These are phyloP conservation scores for Trichomycterus rosablanca DNA, from an alignment of 2,113 vertebrate genomes.

Conservation along the genomic window DNA sequence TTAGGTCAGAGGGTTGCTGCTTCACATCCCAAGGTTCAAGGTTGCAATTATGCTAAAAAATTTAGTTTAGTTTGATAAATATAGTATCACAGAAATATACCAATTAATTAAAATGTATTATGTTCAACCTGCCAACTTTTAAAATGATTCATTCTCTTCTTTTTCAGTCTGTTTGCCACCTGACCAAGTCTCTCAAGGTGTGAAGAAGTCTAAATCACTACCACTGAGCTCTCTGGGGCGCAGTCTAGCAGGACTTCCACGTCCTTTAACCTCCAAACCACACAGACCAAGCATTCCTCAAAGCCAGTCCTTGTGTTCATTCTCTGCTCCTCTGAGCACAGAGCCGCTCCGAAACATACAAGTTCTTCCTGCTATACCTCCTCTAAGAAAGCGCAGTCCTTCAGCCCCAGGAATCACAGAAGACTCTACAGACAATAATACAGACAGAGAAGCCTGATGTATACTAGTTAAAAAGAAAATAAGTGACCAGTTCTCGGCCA, in stretches of 20 bases:
- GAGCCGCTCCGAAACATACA: slow-evolving; percentile 64
- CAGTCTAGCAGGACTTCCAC: slow-evolving; percentile 48
- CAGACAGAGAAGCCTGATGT: slow-evolving; percentile 38
- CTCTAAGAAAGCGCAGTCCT: slow-evolving; percentile 61
- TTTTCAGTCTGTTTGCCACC: slow-evolving; percentile 56
- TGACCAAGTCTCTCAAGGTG: slow-evolving; percentile 55
- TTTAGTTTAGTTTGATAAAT: too few species aligned
- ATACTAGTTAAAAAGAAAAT: not conserved
- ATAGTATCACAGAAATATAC: too few species aligned
- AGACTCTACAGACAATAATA: slow-evolving; percentile 28
- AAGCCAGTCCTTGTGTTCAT: slow-evolving; percentile 54
- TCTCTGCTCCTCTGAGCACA: slow-evolving; percentile 62
- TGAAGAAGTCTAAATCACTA: slow-evolving; percentile 64
- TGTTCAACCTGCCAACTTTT: too few species aligned
- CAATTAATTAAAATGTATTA: too few species aligned
- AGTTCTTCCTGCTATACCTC: slow-evolving; percentile 77
- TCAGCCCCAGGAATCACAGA: slow-evolving; percentile 34
- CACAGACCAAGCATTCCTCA: slow-evolving; percentile 51
- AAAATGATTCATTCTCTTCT: slow-evolving; percentile 6
- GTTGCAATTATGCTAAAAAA: too few species aligned
- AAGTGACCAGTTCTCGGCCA: not conserved
- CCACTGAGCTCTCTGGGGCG: slow-evolving; percentile 56
- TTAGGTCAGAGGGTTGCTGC: too few species aligned
- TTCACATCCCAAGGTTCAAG: too few species aligned
- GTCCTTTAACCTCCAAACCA: slow-evolving; percentile 44